Evolutionary conservation across 2,888 invertebrate species (phyloP).

Genomic region (Cataglyphis albicans): DNA sequence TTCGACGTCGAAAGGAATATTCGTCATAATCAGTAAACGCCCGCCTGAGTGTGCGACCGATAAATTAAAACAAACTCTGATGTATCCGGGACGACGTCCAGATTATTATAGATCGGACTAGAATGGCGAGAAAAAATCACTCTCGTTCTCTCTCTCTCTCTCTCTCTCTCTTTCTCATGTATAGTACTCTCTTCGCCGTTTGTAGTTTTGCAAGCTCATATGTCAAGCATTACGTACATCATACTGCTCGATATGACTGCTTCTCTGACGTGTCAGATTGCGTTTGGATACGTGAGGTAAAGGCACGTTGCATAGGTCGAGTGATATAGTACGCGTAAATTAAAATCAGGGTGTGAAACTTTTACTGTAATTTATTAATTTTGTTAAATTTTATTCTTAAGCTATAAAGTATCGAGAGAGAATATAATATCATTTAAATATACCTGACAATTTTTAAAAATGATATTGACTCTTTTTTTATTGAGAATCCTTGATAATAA

Average conservation of each 20-base stretch:
- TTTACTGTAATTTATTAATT: background rate
- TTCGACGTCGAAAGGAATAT: conserved; percentile 67
- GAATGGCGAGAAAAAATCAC: conserved; percentile 19
- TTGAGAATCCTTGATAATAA: background rate
- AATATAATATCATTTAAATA: background rate
- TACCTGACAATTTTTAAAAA: background rate
- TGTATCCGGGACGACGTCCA: conserved; percentile 64
- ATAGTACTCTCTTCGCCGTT: background rate
- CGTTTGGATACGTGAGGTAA: background rate
- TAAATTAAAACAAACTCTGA: conserved; percentile 62
- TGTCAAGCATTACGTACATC: conserved; percentile 23
- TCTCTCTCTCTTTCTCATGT: too few relatives aligned
- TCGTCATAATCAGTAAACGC: conserved; percentile 69
- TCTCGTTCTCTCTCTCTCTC: background rate
- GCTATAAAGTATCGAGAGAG: background rate
- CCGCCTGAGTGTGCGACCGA: conserved; percentile 47
- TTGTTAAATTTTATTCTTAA: background rate
- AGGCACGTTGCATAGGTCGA: background rate
- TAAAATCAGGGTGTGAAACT: background rate
- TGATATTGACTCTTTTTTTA: background rate
- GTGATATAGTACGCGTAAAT: background rate
- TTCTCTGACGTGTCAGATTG: conserved; percentile 5
- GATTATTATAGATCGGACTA: conserved; percentile 71
- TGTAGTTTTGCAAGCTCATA: background rate
- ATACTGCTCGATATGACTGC: conserved; percentile 5